Percentiles rank a stretch among this genome's conserved stretches.
Evolutionary conservation across 2,888 invertebrate genomes (phyloP).

Genomic region (Synergus itoensis): DNA sequence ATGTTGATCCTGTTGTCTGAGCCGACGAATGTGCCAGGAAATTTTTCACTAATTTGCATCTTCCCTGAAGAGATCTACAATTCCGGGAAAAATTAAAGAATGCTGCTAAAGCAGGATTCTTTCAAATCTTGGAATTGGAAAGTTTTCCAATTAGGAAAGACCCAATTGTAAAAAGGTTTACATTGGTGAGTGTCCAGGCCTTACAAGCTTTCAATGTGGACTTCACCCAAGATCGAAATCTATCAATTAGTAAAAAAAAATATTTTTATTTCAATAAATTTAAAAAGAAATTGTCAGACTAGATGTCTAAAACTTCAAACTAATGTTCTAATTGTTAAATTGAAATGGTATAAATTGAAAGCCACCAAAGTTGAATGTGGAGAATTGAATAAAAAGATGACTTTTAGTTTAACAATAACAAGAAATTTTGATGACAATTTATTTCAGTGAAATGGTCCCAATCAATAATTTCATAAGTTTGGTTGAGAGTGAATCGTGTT

Average conservation of each 20-base stretch:
- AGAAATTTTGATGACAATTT: slow-evolving; percentile 28
- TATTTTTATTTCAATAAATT: background rate
- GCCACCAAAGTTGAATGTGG: background rate
- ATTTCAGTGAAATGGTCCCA: background rate
- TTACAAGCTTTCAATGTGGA: too few relatives aligned
- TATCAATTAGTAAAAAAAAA: too few relatives aligned
- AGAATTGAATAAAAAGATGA: slow-evolving; percentile 15
- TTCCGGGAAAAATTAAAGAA: background rate
- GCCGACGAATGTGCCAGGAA: slow-evolving; percentile 55
- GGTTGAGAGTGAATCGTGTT: slow-evolving; percentile 13
- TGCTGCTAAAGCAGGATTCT: background rate
- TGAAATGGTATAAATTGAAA: background rate
- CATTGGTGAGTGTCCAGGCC: too few relatives aligned
- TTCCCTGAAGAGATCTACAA: background rate
- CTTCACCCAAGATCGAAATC: too few relatives aligned
- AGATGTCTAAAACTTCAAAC: background rate
- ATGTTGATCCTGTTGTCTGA: slow-evolving; percentile 60
- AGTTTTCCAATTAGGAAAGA: too few relatives aligned
- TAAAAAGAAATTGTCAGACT: background rate
- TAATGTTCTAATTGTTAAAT: background rate
- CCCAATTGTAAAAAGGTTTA: too few relatives aligned
- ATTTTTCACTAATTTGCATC: slow-evolving; percentile 36
- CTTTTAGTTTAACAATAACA: background rate
- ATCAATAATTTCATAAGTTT: slow-evolving; percentile 23
- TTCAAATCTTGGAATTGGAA: background rate